Percentiles rank a stretch among this genome's conserved stretches.
These are phyloP conservation scores for Limnephilus marmoratus DNA, from an alignment of 2,888 invertebrate species.

Conservation along the genomic window DNA sequence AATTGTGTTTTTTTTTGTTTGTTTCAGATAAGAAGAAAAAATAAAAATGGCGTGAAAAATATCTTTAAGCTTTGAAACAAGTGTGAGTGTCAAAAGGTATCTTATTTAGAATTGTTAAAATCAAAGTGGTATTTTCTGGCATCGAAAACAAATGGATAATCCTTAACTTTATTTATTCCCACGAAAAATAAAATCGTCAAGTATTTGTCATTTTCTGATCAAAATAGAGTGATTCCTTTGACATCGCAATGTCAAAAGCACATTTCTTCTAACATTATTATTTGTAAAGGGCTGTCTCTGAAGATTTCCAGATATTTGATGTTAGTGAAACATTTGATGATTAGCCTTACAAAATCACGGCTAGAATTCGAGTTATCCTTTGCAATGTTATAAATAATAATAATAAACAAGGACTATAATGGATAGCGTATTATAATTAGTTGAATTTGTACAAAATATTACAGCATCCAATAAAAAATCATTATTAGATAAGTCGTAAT, in stretches of 20 bases:
- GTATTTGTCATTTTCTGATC: background rate
- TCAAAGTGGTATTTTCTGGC: background rate
- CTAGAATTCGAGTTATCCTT: background rate
- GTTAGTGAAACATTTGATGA: background rate
- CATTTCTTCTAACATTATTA: background rate
- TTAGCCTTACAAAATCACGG: background rate
- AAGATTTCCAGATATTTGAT: background rate
- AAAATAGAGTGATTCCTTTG: conserved; percentile 20
- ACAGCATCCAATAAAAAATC: background rate
- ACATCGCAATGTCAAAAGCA: background rate
- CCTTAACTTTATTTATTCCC: background rate
- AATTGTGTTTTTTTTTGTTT: background rate
- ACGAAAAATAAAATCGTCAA: background rate
- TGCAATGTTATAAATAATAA: background rate
- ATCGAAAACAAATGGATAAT: background rate
- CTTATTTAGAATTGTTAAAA: background rate
- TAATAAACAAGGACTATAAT: background rate
- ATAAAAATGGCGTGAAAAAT: too few species aligned
- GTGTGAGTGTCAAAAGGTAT: background rate
- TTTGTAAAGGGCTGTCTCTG: background rate
- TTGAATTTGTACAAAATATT: background rate
- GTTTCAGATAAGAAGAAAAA: conserved; percentile 12
- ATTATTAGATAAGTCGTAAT: background rate
- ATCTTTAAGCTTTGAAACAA: background rate
- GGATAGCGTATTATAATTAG: background rate